Conservation (phyloP, 1,140 invertebrate species). For the Oscheius sp. region DNA sequence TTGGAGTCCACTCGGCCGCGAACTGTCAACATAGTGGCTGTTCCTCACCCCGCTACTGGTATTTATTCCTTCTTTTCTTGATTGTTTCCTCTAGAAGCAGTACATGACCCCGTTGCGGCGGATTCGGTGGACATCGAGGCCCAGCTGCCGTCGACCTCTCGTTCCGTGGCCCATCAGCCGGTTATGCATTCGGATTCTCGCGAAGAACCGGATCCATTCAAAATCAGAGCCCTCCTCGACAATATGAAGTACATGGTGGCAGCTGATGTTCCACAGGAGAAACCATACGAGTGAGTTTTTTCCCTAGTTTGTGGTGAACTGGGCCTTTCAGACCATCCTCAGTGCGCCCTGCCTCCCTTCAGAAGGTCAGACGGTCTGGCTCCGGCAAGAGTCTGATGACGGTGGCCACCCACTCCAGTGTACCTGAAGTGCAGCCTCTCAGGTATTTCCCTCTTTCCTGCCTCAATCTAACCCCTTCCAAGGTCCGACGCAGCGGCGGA, state of each 20-base stretch:
- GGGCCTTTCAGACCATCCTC: background rate
- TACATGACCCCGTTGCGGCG: background rate
- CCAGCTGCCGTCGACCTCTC: background rate
- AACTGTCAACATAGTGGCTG: background rate
- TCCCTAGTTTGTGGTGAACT: background rate
- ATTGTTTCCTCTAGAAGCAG: background rate
- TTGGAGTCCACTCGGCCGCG: background rate
- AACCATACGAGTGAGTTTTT: conserved; percentile 31
- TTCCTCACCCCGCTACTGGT: background rate
- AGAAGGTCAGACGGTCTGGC: background rate
- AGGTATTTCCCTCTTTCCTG: background rate
- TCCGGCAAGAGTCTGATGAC: background rate
- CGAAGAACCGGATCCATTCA: conserved; percentile 38
- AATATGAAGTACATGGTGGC: conserved; percentile 48
- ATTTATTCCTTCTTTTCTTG: no score
- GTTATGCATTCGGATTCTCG: background rate
- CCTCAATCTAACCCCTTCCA: background rate
- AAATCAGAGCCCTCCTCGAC: conserved; percentile 44
- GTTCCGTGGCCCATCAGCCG: background rate
- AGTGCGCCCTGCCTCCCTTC: background rate
- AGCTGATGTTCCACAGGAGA: conserved; percentile 38
- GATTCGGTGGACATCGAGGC: conserved; percentile 2
- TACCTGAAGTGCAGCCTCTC: background rate
- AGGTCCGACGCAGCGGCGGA: background rate
- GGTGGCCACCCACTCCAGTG: background rate